Evolutionary conservation across 2,797 vertebrate species (phyloP), one percentile per base, ranked within the genome.

Genomic region (Pangasius macronema): DNA sequence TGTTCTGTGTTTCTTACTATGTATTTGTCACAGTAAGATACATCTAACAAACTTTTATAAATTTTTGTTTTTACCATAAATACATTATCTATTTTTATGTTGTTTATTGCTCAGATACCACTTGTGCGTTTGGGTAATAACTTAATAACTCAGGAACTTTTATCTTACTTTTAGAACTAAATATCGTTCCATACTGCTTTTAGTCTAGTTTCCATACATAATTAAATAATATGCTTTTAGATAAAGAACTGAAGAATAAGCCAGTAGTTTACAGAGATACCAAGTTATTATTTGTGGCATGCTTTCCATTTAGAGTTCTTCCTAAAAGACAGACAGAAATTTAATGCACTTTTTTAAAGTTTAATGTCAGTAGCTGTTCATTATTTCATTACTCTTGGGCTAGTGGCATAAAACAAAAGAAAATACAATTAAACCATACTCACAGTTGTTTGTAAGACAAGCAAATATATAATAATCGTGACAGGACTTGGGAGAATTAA

Each of bases 401-500:
- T 20, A 20, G 80, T 46, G 24, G 7, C 57, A 63, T 63, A 63
- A 82, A 82, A 63, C 7, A 82, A 63, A 63, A 46, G 36, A 46
- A 82, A 42, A 63, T 63, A 46, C 39, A 63, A 63, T 82, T 42
- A 63, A 57, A 80, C 51, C 51, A 22, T 24, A 36, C 30, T 57
- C 53, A 80, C 7, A 20, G 51, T 36, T 36, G 53, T 80, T 22
- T 57, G 53, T 80, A 80, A 4, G 76, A 57, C 51, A 36, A 80
- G 53, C 30, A 57, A 80, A 36, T 36, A 63, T 82, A 22, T 42
- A 82, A 63, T 63, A n/a, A 46, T 82, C 16, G 80, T n/a, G 80
- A 67, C 61, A 82, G 42, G 22, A 27, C 42, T 49, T 30, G 61
- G 67, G 81, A 82, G 61, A 82, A 30, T 67, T 30, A 20, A 67